phyloP scores from a whole-genome alignment of 2,888 invertebrate species.

The Tromatobia lineatoria region DNA sequence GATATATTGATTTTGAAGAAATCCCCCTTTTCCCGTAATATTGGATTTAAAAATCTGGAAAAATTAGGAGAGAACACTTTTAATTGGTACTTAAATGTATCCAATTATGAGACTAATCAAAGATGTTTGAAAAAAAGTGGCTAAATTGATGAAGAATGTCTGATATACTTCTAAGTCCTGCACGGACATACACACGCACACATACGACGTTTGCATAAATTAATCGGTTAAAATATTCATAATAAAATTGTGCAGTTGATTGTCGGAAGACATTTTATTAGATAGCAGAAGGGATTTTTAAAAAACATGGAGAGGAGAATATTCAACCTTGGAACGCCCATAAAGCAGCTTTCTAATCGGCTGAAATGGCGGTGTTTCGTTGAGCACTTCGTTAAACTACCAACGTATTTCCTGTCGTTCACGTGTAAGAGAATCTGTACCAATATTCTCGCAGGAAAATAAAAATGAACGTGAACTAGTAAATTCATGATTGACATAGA shows the following conservation, averaged over 20 bases:
- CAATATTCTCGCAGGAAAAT: neutral
- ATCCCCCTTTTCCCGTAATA: no score
- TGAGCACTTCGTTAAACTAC: slow-evolving; percentile 27
- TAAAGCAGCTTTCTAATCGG: slow-evolving; percentile 63
- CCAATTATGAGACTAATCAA: no score
- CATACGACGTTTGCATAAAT: slow-evolving; percentile 4
- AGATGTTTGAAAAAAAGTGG: no score
- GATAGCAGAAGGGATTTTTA: slow-evolving; percentile 10
- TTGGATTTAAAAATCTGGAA: no score
- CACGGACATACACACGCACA: no score
- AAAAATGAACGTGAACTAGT: neutral
- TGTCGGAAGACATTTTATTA: neutral
- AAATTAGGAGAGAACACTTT: no score
- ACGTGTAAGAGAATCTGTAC: neutral
- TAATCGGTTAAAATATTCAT: slow-evolving; percentile 5
- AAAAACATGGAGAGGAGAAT: neutral
- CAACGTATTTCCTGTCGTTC: slow-evolving; percentile 50
- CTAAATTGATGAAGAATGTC: no score
- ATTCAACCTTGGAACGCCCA: slow-evolving; percentile 51
- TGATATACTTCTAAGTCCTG: no score
- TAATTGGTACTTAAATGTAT: no score
- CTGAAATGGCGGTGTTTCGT: slow-evolving; percentile 39
- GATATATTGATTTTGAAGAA: no score
- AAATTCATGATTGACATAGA: slow-evolving; percentile 1
- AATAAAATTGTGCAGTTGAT: slow-evolving; percentile 25